These are phyloP conservation scores for Oreochromis aureus DNA, from an alignment of 2,113 vertebrate genomes.

Conservation along the genomic window DNA sequence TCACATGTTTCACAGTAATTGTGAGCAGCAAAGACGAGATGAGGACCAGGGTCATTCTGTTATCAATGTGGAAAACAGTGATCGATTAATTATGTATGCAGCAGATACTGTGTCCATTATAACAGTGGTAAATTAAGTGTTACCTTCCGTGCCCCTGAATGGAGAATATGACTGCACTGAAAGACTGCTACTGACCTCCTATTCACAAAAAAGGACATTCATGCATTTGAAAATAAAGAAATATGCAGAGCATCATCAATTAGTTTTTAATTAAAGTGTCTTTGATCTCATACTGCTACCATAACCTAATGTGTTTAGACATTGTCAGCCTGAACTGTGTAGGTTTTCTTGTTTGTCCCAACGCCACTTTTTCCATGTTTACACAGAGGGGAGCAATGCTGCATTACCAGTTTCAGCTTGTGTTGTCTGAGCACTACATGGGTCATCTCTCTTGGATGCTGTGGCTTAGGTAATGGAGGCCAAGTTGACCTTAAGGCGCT, in stretches of 20 bases:
- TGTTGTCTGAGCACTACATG: slow-evolving; percentile 25
- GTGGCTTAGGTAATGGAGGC: slow-evolving; percentile 27
- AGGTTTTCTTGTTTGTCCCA: not conserved
- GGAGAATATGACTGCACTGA: not conserved
- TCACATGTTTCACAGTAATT: not conserved
- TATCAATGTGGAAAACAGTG: slow-evolving; percentile 39
- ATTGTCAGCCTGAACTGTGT: not conserved
- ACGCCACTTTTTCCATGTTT: slow-evolving; percentile 21
- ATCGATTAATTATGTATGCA: slow-evolving; percentile 63
- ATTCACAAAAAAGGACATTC: slow-evolving; percentile 13
- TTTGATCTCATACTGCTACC: not conserved
- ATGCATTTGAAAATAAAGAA: slow-evolving; percentile 7
- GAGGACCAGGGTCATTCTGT: slow-evolving; percentile 3
- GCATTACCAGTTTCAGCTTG: slow-evolving; percentile 36
- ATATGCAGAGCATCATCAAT: not conserved
- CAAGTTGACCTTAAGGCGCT: slow-evolving; percentile 19
- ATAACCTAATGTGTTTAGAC: not conserved
- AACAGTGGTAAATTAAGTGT: slow-evolving; percentile 49
- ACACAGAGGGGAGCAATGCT: slow-evolving; percentile 33
- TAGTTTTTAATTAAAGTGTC: not conserved
- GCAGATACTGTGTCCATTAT: slow-evolving; percentile 42
- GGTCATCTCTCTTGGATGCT: slow-evolving; percentile 39
- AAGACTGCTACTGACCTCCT: not conserved
- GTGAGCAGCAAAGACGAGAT: slow-evolving; percentile 13
- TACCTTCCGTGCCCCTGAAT: slow-evolving; percentile 13